Percentiles rank a stretch among this genome's conserved stretches.
Conservation (phyloP, 2,888 invertebrate species). For the Subacronicta megacephala region DNA sequence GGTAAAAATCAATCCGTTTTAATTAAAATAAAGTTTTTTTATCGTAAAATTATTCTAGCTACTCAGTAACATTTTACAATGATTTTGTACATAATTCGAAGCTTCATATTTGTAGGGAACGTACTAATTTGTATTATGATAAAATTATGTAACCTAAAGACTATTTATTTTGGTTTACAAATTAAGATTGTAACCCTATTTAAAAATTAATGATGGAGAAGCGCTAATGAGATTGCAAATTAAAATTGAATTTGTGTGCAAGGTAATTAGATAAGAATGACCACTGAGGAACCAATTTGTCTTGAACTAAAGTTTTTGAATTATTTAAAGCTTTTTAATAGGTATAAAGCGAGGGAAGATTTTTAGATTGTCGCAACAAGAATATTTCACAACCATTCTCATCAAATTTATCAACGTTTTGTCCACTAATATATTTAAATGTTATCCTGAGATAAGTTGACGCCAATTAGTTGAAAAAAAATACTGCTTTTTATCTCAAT, state of each 20-base stretch:
- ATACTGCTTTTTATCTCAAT: too few species aligned
- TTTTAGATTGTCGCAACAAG: slow-evolving; percentile 71
- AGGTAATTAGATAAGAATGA: too few species aligned
- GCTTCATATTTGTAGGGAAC: slow-evolving; percentile 72
- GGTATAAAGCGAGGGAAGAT: too few species aligned
- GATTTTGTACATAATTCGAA: slow-evolving; percentile 85
- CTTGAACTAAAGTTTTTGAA: background rate
- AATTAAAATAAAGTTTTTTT: slow-evolving; percentile 51
- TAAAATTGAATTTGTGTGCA: too few species aligned
- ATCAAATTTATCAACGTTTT: slow-evolving; percentile 68
- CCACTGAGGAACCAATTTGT: background rate
- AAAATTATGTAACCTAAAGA: slow-evolving; percentile 40
- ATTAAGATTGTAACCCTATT: slow-evolving; percentile 6
- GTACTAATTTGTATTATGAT: slow-evolving; percentile 58
- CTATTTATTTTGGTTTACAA: slow-evolving; percentile 26
- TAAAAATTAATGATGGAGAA: too few species aligned
- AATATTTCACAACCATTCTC: slow-evolving; percentile 82
- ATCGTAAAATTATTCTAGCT: slow-evolving; percentile 82
- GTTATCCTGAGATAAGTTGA: slow-evolving; percentile 32
- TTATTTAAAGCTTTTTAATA: too few species aligned
- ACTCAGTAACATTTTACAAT: slow-evolving; percentile 76
- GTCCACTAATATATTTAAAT: slow-evolving; percentile 38
- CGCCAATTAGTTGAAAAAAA: too few species aligned
- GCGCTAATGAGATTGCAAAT: background rate
- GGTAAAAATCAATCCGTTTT: slow-evolving; percentile 41